phyloP scores from a whole-genome alignment of 2,888 invertebrate species.

The Himalopsyche japonica region DNA sequence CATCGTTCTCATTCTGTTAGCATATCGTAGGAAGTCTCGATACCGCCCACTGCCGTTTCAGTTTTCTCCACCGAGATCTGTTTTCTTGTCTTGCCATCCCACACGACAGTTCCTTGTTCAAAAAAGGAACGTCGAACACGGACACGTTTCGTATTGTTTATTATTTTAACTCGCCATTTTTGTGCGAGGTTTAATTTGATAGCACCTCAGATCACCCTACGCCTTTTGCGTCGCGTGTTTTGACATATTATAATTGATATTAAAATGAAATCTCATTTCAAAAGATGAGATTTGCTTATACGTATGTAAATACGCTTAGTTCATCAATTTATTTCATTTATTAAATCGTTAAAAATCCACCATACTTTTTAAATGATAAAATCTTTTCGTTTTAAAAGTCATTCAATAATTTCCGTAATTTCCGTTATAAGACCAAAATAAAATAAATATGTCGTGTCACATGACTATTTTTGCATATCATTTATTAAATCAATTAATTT shows the following conservation, averaged over 20 bases:
- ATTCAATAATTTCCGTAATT: too few relatives aligned
- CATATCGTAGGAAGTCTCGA: constrained; percentile 27
- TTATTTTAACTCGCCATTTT: not conserved
- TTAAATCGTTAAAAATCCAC: too few relatives aligned
- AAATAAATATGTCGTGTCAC: too few relatives aligned
- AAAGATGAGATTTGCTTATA: too few relatives aligned
- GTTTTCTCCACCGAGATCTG: constrained; percentile 16
- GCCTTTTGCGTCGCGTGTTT: not conserved
- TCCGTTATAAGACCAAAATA: too few relatives aligned
- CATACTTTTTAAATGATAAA: too few relatives aligned
- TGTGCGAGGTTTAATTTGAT: not conserved
- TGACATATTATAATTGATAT: not conserved
- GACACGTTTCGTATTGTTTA: not conserved
- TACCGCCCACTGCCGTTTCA: not conserved
- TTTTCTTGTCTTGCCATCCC: constrained; percentile 27
- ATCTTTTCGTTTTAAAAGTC: too few relatives aligned
- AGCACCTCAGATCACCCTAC: not conserved
- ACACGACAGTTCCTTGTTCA: constrained; percentile 22
- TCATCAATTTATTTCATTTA: too few relatives aligned
- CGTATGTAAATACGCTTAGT: too few relatives aligned
- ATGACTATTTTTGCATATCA: too few relatives aligned
- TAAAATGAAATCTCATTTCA: too few relatives aligned
- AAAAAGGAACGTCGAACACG: constrained; percentile 27
- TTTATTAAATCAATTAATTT: too few relatives aligned
- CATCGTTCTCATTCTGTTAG: constrained; percentile 31